Conservation (phyloP, 2,797 vertebrate genomes). For the Gouania willdenowi region DNA sequence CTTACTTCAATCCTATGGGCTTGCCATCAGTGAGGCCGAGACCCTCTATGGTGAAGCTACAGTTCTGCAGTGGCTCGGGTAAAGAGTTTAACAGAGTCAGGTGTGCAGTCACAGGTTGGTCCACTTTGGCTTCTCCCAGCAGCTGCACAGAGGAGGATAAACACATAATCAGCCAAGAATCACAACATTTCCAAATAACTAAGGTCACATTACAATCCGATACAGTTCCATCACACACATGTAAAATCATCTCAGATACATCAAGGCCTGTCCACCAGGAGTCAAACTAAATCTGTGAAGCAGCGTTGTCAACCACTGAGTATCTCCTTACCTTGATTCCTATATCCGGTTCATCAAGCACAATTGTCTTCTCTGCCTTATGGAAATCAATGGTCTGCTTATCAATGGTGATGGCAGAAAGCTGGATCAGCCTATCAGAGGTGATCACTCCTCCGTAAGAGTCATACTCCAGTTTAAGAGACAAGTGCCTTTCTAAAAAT, state of each 20-base stretch:
- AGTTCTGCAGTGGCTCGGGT: slow-evolving; percentile 56
- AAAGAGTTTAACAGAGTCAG: slow-evolving; percentile 81
- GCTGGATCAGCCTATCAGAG: slow-evolving; percentile 81
- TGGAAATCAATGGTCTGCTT: slow-evolving; percentile 43
- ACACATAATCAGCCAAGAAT: too few species aligned
- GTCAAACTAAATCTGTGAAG: too few species aligned
- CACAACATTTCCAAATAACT: too few species aligned
- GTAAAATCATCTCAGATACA: too few species aligned
- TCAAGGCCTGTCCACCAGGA: too few species aligned
- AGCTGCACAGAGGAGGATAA: too few species aligned
- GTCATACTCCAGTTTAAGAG: slow-evolving; percentile 73
- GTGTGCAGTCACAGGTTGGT: slow-evolving; percentile 71
- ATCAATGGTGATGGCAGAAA: slow-evolving; percentile 76
- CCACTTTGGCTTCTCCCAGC: slow-evolving; percentile 74
- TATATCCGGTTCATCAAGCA: slow-evolving; percentile 82
- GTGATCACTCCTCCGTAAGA: slow-evolving; percentile 74
- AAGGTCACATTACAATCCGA: too few species aligned
- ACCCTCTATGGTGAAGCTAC: slow-evolving; percentile 79
- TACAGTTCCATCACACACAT: too few species aligned
- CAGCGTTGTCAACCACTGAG: too few species aligned
- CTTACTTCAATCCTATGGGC: slow-evolving; percentile 17
- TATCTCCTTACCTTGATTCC: slow-evolving; percentile 73
- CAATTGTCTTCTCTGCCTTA: slow-evolving; percentile 76
- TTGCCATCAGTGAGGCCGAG: slow-evolving; percentile 67
- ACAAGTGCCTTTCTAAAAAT: slow-evolving; percentile 59